Conservation (phyloP, 2,113 vertebrate species). For the Zosterops pallidus region DNA sequence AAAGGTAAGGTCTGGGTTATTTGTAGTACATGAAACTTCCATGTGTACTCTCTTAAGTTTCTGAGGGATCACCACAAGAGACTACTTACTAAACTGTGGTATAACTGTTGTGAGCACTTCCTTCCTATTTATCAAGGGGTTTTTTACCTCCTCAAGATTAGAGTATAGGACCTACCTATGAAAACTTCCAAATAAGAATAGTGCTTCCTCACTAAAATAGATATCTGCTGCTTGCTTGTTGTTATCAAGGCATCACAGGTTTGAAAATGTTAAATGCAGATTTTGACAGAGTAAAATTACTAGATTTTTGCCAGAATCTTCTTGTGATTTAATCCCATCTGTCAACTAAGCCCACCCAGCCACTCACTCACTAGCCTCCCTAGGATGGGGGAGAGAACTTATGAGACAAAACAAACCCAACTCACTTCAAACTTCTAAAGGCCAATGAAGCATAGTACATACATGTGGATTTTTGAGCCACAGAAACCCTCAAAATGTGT, state of each 20-base stretch:
- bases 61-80: neutral
- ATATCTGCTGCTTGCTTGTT: neutral
- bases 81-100: neutral
- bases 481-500: neutral
- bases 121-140: neutral
- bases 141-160: neutral
- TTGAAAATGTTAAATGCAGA: neutral
- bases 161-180: neutral
- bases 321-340: neutral
- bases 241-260: neutral
- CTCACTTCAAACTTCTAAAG: neutral
- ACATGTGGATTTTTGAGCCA: neutral
- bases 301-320: neutral
- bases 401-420: neutral
- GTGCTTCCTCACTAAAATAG: neutral
- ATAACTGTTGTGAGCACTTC: neutral
- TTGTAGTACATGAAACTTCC: neutral
- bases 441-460: rapidly evolving
- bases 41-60: neutral
- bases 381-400: neutral
- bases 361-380: neutral
- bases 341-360: neutral
- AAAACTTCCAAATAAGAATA: neutral
- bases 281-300: neutral
- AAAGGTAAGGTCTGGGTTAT: neutral